A percentile compares a stretch with the other conserved stretches of the same genome.
phyloP scores from a whole-genome alignment of 2,113 vertebrate genomes.

The Podiceps cristatus region DNA sequence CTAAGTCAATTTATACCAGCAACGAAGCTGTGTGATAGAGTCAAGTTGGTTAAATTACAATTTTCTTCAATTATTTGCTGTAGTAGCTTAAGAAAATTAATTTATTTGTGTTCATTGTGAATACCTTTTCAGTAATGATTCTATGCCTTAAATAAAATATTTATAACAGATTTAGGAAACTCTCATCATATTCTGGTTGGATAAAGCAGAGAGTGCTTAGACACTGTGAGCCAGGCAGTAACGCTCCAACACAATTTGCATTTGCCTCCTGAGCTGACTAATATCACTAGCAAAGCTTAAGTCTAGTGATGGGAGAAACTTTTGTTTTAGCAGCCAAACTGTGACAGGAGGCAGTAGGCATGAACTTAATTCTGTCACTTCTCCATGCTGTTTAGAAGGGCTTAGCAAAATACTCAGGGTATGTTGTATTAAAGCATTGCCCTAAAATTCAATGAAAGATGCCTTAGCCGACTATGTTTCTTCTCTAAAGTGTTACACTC shows the following conservation, averaged over 20 bases:
- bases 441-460: neutral
- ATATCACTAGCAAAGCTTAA: neutral
- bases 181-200: neutral
- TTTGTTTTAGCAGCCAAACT: slow-evolving; percentile 2
- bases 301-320: neutral
- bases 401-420: neutral
- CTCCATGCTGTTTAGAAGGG: neutral
- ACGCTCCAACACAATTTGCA: neutral
- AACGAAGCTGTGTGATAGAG: neutral
- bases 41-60: neutral
- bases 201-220: neutral
- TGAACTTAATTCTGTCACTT: neutral
- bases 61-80: neutral
- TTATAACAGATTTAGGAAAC: neutral
- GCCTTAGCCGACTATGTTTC: neutral
- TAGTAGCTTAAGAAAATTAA: neutral
- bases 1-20: neutral
- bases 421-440: neutral
- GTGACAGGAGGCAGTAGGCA: neutral
- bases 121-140: neutral
- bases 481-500: neutral
- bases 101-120: neutral
- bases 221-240: neutral
- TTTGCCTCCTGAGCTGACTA: neutral
- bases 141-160: neutral